These are phyloP conservation scores for Lycophotia porphyrea DNA, from an alignment of 2,888 invertebrate genomes.

Conservation along the genomic window DNA sequence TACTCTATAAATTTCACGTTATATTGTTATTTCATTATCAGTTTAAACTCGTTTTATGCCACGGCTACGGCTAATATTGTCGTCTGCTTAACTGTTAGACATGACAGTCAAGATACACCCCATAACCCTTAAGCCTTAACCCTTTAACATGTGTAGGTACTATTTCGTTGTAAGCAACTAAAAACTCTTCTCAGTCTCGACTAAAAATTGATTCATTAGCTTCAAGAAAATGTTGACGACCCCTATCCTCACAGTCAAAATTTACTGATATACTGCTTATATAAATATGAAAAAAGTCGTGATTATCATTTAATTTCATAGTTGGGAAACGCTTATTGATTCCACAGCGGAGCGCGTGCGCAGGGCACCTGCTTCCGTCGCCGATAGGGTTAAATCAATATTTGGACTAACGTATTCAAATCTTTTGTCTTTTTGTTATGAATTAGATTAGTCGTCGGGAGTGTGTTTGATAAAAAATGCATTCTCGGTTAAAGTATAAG, in stretches of 20 bases:
- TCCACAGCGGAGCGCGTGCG: constrained; percentile 83
- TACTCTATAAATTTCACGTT: constrained; percentile 43
- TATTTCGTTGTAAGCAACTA: not conserved
- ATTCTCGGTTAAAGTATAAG: constrained; percentile 32
- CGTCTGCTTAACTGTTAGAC: not conserved
- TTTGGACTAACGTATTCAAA: constrained; percentile 88
- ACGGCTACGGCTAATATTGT: constrained; percentile 21
- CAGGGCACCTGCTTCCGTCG: constrained; percentile 88
- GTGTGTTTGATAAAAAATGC: constrained; percentile 58
- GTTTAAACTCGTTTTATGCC: constrained; percentile 44
- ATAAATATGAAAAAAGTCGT: constrained; percentile 87
- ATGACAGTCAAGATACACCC: not conserved
- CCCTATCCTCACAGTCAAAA: constrained; percentile 76
- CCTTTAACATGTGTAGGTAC: not conserved
- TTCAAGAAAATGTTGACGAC: constrained; percentile 71
- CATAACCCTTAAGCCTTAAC: not conserved
- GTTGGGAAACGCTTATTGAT: constrained; percentile 88
- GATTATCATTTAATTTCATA: constrained; percentile 91
- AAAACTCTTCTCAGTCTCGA: not conserved
- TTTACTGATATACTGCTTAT: constrained; percentile 86
- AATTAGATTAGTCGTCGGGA: constrained; percentile 66
- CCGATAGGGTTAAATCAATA: constrained; percentile 90
- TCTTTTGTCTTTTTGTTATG: constrained; percentile 81
- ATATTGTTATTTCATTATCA: constrained; percentile 49
- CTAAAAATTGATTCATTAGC: not conserved